Percentiles rank a stretch among this genome's conserved stretches.
phyloP scores from a whole-genome alignment of 2,113 vertebrate genomes.

The Gadus macrocephalus region DNA sequence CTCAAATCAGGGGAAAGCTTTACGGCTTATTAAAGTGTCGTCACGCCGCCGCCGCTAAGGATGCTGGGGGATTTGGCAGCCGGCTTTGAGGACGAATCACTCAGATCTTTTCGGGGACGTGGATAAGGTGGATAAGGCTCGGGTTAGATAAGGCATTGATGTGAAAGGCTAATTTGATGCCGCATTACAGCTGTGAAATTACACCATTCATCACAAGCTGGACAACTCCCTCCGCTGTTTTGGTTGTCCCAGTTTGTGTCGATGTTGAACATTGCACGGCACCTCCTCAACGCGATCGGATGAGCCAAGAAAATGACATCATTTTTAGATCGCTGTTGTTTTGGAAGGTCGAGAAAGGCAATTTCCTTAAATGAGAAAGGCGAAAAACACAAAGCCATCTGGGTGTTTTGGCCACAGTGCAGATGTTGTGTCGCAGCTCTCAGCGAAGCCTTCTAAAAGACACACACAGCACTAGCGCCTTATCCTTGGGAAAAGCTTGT shows the following conservation, averaged over 20 bases:
- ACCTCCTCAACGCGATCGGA: constrained; percentile 1
- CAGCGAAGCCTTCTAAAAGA: too few species aligned
- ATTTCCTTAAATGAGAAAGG: too few species aligned
- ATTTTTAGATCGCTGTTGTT: too few species aligned
- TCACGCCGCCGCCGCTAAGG: constrained; percentile 43
- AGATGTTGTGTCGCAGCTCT: background rate
- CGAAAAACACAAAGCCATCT: too few species aligned
- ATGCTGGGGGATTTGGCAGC: constrained; percentile 57
- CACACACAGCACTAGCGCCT: too few species aligned
- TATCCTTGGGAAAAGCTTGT: too few species aligned
- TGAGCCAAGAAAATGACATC: too few species aligned
- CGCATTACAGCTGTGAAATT: constrained; percentile 67
- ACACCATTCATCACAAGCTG: constrained; percentile 39
- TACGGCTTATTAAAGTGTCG: constrained; percentile 65
- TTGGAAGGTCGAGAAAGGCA: too few species aligned
- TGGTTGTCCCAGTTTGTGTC: constrained; percentile 46
- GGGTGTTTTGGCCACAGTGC: background rate
- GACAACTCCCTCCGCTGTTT: constrained; percentile 45
- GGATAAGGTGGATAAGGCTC: too few species aligned
- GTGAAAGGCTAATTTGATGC: constrained; percentile 70
- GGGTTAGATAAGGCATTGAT: constrained; percentile 69
- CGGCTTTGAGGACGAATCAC: constrained; percentile 43
- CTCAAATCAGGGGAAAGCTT: constrained; percentile 66
- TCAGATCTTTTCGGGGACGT: constrained; percentile 48
- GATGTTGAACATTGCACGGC: constrained; percentile 21